phyloP scores from a whole-genome alignment of 2,888 invertebrate genomes.

The Dendrolimus pini region DNA sequence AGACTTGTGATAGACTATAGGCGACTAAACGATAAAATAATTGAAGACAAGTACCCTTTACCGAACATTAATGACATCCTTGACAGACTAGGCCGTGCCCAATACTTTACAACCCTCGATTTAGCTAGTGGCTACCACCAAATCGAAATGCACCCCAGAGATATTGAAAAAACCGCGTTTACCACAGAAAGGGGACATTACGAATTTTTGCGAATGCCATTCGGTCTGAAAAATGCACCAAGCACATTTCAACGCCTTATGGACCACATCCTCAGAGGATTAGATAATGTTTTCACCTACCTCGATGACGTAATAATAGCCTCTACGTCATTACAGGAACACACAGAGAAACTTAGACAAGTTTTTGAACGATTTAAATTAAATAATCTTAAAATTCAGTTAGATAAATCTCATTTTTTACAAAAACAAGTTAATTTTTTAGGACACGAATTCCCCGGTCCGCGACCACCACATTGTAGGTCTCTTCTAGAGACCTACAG shows the following conservation, averaged over 20 bases:
- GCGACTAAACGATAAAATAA: slow-evolving; percentile 8
- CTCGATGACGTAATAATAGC: slow-evolving; percentile 4
- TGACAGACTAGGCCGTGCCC: slow-evolving; percentile 11
- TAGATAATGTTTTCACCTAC: slow-evolving; percentile 16
- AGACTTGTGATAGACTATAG: slow-evolving; percentile 22
- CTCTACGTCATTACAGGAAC: slow-evolving; percentile 4
- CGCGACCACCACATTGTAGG: no score
- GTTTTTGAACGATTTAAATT: not conserved
- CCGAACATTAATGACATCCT: slow-evolving; percentile 8
- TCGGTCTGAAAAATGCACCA: slow-evolving; percentile 14
- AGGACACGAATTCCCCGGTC: no score
- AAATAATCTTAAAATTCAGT: not conserved
- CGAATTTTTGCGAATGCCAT: no score
- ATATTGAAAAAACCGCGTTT: slow-evolving; percentile 30
- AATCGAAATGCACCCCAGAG: slow-evolving; percentile 6
- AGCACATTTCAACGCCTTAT: slow-evolving; percentile 32
- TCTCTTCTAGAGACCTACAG: no score
- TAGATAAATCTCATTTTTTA: no score
- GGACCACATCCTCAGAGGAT: slow-evolving; percentile 25
- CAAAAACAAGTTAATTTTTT: no score
- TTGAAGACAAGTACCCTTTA: slow-evolving; percentile 9
- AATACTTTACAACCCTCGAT: slow-evolving; percentile 22
- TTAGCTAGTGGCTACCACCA: slow-evolving; percentile 22
- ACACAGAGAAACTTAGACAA: not conserved
- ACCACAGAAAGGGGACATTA: slow-evolving; percentile 26